phyloP scores from a whole-genome alignment of 2,888 invertebrate genomes.

The Drosophila infuscata region DNA sequence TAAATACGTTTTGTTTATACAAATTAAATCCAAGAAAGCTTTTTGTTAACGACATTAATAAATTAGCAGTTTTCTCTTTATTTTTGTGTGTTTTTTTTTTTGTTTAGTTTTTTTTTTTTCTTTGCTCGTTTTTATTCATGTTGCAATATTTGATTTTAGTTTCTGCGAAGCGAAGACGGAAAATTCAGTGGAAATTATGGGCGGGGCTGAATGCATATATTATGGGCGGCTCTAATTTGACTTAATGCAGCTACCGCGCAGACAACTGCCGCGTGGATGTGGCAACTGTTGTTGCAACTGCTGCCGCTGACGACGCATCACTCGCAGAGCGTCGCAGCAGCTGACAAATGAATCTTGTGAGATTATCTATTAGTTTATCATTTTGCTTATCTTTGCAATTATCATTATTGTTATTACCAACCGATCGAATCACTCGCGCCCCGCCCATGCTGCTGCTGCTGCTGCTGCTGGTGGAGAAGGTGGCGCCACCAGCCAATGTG shows the following conservation, averaged over 20 bases:
- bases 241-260: conserved; percentile 80
- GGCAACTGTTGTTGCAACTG: conserved; percentile 31
- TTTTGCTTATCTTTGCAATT: conserved; percentile 15
- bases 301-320: conserved; percentile 27
- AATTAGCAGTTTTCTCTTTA: conserved; percentile 54
- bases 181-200: conserved; percentile 64
- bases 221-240: conserved; percentile 48
- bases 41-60: conserved; percentile 70
- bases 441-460: conserved; percentile 44
- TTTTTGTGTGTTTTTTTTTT: conserved; percentile 23
- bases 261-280: conserved; percentile 43
- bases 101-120: conserved; percentile 14
- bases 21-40: conserved; percentile 80
- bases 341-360: conserved; percentile 35
- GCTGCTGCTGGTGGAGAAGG: conserved; percentile 29
- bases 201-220: conserved; percentile 53
- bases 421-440: conserved; percentile 38
- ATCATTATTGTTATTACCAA: conserved; percentile 27
- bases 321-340: conserved; percentile 42
- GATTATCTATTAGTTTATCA: conserved; percentile 9
- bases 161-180: conserved; percentile 72
- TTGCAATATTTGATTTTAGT: conserved; percentile 37
- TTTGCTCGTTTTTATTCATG: conserved; percentile 13
- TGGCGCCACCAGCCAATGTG: conserved; percentile 62
- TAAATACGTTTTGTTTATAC: conserved; percentile 48